Base-by-base conservation (phyloP, 2,797 vertebrate genomes). In the Tapirus indicus region DNA sequence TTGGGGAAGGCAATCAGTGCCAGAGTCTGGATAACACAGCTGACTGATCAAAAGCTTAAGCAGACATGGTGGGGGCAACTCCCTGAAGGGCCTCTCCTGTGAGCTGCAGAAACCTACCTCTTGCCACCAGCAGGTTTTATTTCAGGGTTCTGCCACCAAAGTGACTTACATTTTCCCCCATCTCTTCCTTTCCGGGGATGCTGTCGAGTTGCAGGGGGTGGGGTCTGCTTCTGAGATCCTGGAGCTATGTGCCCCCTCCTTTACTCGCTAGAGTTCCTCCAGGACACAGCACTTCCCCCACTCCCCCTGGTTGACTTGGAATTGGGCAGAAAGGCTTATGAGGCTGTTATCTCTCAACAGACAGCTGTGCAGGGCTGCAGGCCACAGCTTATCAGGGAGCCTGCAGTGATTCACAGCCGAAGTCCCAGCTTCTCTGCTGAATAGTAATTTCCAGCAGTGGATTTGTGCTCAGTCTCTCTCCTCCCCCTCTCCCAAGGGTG, bases 281-380 rank as follows among this genome's bases (percentile, higher is more conserved):
- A 92, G 52, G 54, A 85, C 52, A 49, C 58, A 64, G 85, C 29
- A 82, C 38, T 56, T 47, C 21, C 38, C 23, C 74, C 32, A 18
- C 69, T 56, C 41, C 49, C 83, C 25, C 21, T 49, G 84, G 60
- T 58, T 62, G 83, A 79, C n/a, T 49, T 88, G n/a, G 75, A 93
- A 16, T 44, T 96, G 97, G 79, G 90, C 91, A 95, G 79, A 88
- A 66, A 93, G 86, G 97, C 3, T 52, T 97, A 91, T 23, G 66
- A 88, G 88, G 71, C 98, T 78, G 92, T 98, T 98, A 98, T 99
- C 98, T 98, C 94, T 86, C 97, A 88, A 80, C 97, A 97, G 97
- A 95, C 98, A 98, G 98, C 97, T 98, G 98, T 92, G 98, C 97
- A 88, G 92, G 0, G 0, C 97, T 87, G 38, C 75, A 95, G 96